Percentiles rank a stretch among this genome's conserved stretches.
Conservation (phyloP, 2,113 vertebrate genomes). For the Coregonus clupeaformis region DNA sequence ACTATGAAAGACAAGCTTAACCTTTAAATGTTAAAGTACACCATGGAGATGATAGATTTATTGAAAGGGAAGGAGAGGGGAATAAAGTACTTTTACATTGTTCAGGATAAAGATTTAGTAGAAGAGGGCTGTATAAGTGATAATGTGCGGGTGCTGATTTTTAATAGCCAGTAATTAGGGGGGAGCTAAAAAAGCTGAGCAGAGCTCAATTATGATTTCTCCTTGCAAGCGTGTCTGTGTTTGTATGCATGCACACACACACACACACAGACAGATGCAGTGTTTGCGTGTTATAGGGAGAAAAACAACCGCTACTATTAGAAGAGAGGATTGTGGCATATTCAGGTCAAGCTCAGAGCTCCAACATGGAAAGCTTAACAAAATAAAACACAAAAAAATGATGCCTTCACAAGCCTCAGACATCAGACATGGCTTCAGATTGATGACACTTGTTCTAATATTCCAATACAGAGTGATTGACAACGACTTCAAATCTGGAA, state of each 20-base stretch:
- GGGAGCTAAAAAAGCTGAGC: not conserved
- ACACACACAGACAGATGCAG: slow-evolving; percentile 12
- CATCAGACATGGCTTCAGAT: slow-evolving; percentile 17
- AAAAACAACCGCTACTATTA: slow-evolving; percentile 42
- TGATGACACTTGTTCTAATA: slow-evolving; percentile 7
- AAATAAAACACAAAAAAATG: slow-evolving; percentile 30
- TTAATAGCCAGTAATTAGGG: too few relatives aligned
- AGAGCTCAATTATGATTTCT: not conserved
- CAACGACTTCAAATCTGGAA: not conserved
- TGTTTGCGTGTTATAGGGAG: slow-evolving; percentile 12
- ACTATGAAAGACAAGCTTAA: too few relatives aligned
- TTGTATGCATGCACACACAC: not conserved
- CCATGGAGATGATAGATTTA: too few relatives aligned
- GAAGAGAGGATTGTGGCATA: slow-evolving; percentile 42
- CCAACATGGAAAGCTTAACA: slow-evolving; percentile 27
- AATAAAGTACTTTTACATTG: slow-evolving; percentile 33
- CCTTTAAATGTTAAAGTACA: too few relatives aligned
- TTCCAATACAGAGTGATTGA: not conserved
- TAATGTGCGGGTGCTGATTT: too few relatives aligned
- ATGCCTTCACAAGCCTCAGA: slow-evolving; percentile 34
- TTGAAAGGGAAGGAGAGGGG: not conserved
- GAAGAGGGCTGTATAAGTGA: slow-evolving; percentile 41
- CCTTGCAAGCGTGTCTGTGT: not conserved
- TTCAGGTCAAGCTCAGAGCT: slow-evolving; percentile 47
- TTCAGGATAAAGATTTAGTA: slow-evolving; percentile 43